Percentiles rank a stretch among this genome's conserved stretches.
Evolutionary conservation across 2,888 invertebrate genomes (phyloP).

Genomic region (Microctonus brassicae): DNA sequence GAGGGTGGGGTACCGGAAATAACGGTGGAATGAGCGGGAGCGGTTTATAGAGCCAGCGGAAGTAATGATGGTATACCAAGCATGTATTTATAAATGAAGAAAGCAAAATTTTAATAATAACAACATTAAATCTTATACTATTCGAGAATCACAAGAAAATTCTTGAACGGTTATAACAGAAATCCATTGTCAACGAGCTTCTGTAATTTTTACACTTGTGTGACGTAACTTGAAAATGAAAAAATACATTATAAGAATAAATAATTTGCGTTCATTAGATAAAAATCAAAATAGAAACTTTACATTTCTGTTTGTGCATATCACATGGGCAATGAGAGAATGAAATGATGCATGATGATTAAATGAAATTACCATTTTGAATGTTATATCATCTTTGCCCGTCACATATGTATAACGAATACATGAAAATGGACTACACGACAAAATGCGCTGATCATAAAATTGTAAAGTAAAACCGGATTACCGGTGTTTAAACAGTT

Average conservation of each 20-base stretch:
- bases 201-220: not conserved
- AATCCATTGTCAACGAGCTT: not conserved
- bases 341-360: not conserved
- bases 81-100: slow-evolving; percentile 51
- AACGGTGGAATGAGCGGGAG: slow-evolving; percentile 45
- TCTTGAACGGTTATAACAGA: not conserved
- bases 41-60: slow-evolving; percentile 56
- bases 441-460: not conserved
- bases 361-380: not conserved
- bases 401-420: not conserved
- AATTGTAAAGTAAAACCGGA: slow-evolving; percentile 40
- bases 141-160: not conserved
- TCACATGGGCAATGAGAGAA: not conserved
- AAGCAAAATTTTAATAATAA: slow-evolving; percentile 40
- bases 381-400: not conserved
- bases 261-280: not conserved
- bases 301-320: slow-evolving; percentile 12
- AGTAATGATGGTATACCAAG: slow-evolving; percentile 63
- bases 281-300: not conserved
- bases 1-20: slow-evolving; percentile 52
- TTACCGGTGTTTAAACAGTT: slow-evolving; percentile 49
- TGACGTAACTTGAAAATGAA: not conserved
- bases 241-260: slow-evolving; percentile 41
- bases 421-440: not conserved
- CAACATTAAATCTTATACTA: not conserved